These are phyloP conservation scores for Maccullochella peelii DNA, from an alignment of 2,113 vertebrate species.

Conservation along the genomic window DNA sequence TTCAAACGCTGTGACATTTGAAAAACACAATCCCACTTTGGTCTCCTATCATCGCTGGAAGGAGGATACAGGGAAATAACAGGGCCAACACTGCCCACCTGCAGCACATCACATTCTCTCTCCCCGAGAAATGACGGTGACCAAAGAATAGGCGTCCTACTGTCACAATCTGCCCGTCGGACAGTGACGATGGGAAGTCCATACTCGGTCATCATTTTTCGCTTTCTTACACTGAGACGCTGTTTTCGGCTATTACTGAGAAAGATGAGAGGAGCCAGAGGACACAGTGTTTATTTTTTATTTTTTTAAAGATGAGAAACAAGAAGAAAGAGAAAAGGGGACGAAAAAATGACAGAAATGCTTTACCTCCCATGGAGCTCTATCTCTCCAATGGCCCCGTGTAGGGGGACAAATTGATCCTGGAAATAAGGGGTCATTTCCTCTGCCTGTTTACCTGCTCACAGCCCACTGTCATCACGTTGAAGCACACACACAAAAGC, in stretches of 20 bases:
- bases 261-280: slow-evolving; percentile 47
- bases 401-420: slow-evolving; percentile 77
- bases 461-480: slow-evolving; percentile 61
- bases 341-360: slow-evolving; percentile 48
- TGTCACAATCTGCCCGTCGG: slow-evolving; percentile 72
- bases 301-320: slow-evolving; percentile 46
- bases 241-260: slow-evolving; percentile 61
- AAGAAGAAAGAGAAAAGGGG: slow-evolving; percentile 13
- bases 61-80: slow-evolving; percentile 67
- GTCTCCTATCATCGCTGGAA: slow-evolving; percentile 62
- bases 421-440: slow-evolving; percentile 82
- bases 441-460: slow-evolving; percentile 77
- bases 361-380: slow-evolving; percentile 73
- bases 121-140: slow-evolving; percentile 71
- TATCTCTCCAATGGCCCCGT: slow-evolving; percentile 69
- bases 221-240: slow-evolving; percentile 43
- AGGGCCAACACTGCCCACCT: slow-evolving; percentile 56
- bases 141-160: slow-evolving; percentile 72
- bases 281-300: slow-evolving; percentile 15
- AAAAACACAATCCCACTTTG: slow-evolving; percentile 68
- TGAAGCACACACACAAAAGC: slow-evolving; percentile 45
- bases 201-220: slow-evolving; percentile 68
- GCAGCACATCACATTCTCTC: slow-evolving; percentile 65
- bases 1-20: slow-evolving; percentile 70
- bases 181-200: slow-evolving; percentile 64